A percentile compares a stretch with the other conserved stretches of the same genome.
These are phyloP conservation scores for Australoheros facetus DNA, from an alignment of 2,797 vertebrate genomes.

Conservation along the genomic window DNA sequence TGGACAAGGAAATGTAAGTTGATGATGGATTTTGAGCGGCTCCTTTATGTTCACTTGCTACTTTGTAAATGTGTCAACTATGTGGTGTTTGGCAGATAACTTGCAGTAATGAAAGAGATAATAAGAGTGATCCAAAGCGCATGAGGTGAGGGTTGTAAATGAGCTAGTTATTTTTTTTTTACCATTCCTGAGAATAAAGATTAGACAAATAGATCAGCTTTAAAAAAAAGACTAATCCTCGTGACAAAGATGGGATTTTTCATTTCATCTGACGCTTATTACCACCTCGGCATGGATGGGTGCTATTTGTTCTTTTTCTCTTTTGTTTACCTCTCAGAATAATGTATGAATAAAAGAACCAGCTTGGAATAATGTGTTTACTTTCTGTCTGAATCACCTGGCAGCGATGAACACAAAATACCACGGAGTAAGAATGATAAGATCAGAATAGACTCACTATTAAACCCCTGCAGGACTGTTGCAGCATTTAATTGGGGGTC, in stretches of 20 bases:
- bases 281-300: background rate
- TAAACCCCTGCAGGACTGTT: background rate
- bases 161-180: background rate
- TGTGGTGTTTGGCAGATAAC: background rate
- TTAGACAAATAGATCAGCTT: background rate
- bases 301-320: conserved; percentile 10
- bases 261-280: background rate
- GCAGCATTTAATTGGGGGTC: background rate
- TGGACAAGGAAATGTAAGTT: background rate
- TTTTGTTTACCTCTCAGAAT: conserved; percentile 19
- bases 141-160: background rate
- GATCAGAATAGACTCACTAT: background rate
- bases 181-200: background rate
- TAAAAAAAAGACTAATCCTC: background rate
- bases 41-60: background rate
- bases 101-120: background rate
- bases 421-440: background rate
- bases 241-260: background rate
- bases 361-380: conserved; percentile 15
- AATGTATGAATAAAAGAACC: background rate
- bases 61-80: background rate
- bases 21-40: background rate
- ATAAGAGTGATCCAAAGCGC: background rate
- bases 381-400: conserved; percentile 12
- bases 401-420: background rate